A percentile compares a stretch with the other conserved stretches of the same genome.
These are phyloP conservation scores for Poeciliopsis retropinna DNA, from an alignment of 2,113 vertebrate genomes.

Conservation along the genomic window DNA sequence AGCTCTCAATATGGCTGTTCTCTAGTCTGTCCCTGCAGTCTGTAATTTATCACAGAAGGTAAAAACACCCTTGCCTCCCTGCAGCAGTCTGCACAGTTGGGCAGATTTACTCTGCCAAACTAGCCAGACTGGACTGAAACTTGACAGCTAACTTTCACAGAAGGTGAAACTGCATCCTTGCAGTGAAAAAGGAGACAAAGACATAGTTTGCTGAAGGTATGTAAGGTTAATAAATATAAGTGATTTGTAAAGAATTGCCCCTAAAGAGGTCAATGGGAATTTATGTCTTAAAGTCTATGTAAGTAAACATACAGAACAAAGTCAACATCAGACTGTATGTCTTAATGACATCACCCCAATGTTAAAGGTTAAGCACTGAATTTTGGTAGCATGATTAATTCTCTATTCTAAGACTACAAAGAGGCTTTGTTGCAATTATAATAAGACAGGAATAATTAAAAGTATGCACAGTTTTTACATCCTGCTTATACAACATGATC, in stretches of 20 bases:
- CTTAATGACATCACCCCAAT: background rate
- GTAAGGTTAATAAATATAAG: background rate
- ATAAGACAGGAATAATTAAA: background rate
- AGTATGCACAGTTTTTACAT: background rate
- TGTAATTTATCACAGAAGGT: background rate
- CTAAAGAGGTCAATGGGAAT: background rate
- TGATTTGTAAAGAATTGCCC: background rate
- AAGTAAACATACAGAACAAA: background rate
- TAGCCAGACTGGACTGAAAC: background rate
- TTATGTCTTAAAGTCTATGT: background rate
- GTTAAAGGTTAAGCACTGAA: background rate
- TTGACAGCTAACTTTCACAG: background rate
- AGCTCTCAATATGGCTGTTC: background rate
- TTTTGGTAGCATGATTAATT: background rate
- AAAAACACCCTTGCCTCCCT: background rate
- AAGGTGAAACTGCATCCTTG: background rate
- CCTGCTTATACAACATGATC: background rate
- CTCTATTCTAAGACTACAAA: background rate
- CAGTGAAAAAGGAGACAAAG: background rate
- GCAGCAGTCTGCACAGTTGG: background rate
- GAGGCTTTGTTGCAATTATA: background rate
- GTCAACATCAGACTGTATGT: background rate
- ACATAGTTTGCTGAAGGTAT: background rate
- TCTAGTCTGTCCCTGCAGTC: background rate
- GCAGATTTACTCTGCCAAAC: background rate